Percentiles rank a stretch among this genome's conserved stretches.
These are phyloP conservation scores for Tachysurus vachellii DNA, from an alignment of 2,113 vertebrate genomes.

Conservation along the genomic window DNA sequence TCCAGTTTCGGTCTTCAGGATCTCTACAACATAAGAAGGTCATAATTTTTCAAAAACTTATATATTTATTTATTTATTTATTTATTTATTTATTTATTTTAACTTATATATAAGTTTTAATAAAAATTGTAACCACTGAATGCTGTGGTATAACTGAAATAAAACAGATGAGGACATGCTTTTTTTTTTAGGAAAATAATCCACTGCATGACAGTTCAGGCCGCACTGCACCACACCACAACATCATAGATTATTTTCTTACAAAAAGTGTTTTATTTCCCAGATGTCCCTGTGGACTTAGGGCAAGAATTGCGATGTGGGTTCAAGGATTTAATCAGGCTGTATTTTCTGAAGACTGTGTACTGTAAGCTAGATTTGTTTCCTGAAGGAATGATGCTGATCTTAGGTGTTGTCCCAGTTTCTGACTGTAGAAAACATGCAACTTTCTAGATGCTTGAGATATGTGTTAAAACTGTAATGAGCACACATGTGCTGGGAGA, in stretches of 20 bases:
- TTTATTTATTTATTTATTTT: background rate
- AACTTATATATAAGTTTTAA: too few species aligned
- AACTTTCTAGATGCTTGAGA: background rate
- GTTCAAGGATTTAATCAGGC: slow-evolving; percentile 25
- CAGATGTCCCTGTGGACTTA: background rate
- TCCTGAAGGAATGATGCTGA: background rate
- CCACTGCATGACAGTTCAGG: background rate
- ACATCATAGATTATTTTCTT: background rate
- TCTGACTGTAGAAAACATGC: background rate
- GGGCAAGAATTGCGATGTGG: background rate
- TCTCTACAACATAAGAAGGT: background rate
- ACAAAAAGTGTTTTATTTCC: background rate
- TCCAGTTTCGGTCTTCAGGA: background rate
- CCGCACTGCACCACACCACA: background rate
- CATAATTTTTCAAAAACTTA: too few species aligned
- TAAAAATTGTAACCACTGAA: background rate
- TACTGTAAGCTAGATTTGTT: background rate
- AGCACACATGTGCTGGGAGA: background rate
- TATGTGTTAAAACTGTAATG: background rate
- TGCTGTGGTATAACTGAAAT: background rate
- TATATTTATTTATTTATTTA: too few species aligned
- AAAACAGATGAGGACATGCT: background rate
- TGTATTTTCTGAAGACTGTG: background rate
- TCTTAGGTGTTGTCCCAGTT: slow-evolving; percentile 8
- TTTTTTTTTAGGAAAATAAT: slow-evolving; percentile 2